Base-by-base conservation (phyloP, 2,797 vertebrate genomes). In the Siniperca obscura region DNA sequence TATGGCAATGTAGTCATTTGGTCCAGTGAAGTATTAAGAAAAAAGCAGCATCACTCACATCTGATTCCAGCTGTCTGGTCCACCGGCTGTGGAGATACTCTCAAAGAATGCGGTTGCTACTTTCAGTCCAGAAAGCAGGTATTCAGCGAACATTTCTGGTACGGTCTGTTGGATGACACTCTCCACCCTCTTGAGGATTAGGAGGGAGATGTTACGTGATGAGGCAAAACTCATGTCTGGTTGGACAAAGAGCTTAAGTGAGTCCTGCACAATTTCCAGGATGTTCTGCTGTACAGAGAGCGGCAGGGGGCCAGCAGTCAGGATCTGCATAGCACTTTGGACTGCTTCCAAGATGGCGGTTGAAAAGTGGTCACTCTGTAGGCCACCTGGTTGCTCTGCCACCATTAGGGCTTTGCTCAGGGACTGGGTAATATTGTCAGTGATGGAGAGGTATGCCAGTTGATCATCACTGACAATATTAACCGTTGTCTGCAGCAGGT, bases 41-140 rank as follows among this genome's bases (percentile, higher is more conserved):
- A 65, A 61, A 34, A 27, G 0, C 1, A 62, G 16, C 14, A 74
- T 60, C 2, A 94, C 96, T 95, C 80, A 96, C 96, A 95, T 42
- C 13, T 94, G 40, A 89, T 93, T 95, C 92, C 89, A 94, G 19
- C 6, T 80, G 52, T 94, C 88, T 59, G 86, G 82, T 70, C 92
- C 93, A 21, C 19, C 34, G 30, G 40, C 53, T 22, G 59, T 36
- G 2, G 84, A 73, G 80, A 88, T 17, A 25, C 71, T 90, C 83
- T 93, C 77, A 69, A 96, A 90, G 75, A 95, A 96, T 6, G 91
- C 88, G 2, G 70, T 77, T 27, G 76, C 44, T 1, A 90, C 55
- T 80, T 87, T 82, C n/a, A 93, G 34, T 48, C 78, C 88, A 25
- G 82, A 27, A 36, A 90, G 44, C 52, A 95, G 61, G 67, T 93